These are phyloP conservation scores for Seriola dumerili DNA, from an alignment of 2,113 vertebrate genomes.

Conservation along the genomic window DNA sequence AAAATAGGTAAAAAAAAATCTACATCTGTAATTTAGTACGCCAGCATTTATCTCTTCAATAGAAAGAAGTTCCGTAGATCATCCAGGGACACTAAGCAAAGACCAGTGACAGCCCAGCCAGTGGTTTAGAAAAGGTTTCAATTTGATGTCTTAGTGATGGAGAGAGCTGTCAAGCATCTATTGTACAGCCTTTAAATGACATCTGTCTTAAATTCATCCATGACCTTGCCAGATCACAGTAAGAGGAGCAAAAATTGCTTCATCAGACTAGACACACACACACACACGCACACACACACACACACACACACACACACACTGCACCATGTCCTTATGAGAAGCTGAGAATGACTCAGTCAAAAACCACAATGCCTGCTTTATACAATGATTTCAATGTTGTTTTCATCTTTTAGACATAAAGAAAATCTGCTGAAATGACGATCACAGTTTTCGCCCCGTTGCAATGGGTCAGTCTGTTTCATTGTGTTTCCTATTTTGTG, in stretches of 20 bases:
- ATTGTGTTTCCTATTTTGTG: not conserved
- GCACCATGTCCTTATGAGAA: not conserved
- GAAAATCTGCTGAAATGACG: not conserved
- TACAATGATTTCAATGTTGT: not conserved
- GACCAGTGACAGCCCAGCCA: not conserved
- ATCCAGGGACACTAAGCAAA: not conserved
- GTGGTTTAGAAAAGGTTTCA: constrained; percentile 22
- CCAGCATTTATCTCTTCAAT: not conserved
- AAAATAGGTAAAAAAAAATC: not conserved
- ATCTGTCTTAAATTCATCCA: constrained; percentile 25
- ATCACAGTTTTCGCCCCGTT: not conserved
- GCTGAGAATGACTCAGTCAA: not conserved
- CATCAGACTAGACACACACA: not conserved
- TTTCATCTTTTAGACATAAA: not conserved
- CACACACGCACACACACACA: not conserved
- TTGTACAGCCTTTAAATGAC: constrained; percentile 15
- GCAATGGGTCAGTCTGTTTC: not conserved
- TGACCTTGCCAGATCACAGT: constrained; percentile 21
- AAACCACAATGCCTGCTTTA: not conserved
- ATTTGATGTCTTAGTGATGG: constrained; percentile 20
- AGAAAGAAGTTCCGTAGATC: not conserved
- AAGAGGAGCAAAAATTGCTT: not conserved
- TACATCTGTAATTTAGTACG: not conserved
- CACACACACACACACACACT: not conserved
- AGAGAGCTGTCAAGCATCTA: constrained; percentile 18